Conservation (phyloP, 2,797 vertebrate genomes). For the Lagodon rhomboides region DNA sequence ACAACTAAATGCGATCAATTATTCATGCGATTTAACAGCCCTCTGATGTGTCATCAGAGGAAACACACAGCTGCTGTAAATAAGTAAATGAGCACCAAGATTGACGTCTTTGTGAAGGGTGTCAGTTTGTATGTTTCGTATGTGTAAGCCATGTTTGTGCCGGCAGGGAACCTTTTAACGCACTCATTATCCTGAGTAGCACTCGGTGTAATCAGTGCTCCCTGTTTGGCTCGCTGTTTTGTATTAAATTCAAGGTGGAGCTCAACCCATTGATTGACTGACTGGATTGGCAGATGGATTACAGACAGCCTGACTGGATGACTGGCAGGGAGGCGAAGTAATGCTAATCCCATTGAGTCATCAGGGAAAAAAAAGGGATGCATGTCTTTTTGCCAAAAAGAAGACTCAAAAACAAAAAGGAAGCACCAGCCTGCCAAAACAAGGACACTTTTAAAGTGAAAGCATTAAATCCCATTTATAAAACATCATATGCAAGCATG, state of each 20-base stretch:
- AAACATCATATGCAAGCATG: not conserved
- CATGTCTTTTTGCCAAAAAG: not conserved
- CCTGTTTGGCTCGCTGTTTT: conserved; percentile 58
- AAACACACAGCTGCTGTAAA: conserved; percentile 57
- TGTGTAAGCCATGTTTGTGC: conserved; percentile 51
- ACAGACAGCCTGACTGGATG: conserved; percentile 60
- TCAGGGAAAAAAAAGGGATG: conserved; percentile 20
- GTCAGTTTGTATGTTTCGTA: conserved; percentile 23
- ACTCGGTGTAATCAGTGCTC: conserved; percentile 76
- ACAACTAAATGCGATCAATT: conserved; percentile 53
- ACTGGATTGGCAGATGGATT: conserved; percentile 73
- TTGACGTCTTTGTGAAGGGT: conserved; percentile 20
- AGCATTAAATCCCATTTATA: not conserved
- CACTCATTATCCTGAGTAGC: conserved; percentile 80
- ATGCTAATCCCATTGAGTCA: conserved; percentile 47
- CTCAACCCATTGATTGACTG: conserved; percentile 74
- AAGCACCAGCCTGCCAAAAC: not conserved
- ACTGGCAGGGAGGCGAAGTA: conserved; percentile 48
- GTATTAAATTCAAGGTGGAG: conserved; percentile 70
- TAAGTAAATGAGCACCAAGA: conserved; percentile 47
- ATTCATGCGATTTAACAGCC: conserved; percentile 45
- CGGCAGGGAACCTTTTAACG: conserved; percentile 51
- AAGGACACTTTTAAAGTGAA: not conserved
- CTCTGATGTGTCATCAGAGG: conserved; percentile 55
- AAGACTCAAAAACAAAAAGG: not conserved